Percentiles rank a stretch among this genome's conserved stretches.
Evolutionary conservation across 2,797 vertebrate genomes (phyloP).

Genomic region (Knipowitschia caucasica): DNA sequence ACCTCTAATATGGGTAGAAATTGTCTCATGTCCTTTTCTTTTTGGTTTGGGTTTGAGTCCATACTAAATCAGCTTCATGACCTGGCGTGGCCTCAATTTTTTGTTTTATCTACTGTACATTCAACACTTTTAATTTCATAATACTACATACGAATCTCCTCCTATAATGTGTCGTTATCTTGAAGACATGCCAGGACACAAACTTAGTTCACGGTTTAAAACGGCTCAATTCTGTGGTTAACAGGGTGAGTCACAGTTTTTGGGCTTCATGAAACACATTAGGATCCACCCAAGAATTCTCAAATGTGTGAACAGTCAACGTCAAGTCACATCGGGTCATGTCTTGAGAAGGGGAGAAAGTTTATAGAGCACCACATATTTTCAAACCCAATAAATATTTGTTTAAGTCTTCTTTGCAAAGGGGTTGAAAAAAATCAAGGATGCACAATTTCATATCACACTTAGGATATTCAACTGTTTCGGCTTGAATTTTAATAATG

Average conservation of each 20-base stretch:
- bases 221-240: conserved; percentile 15
- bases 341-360: neutral
- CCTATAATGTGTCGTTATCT: conserved; percentile 25
- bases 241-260: conserved; percentile 18
- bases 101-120: too few relatives aligned
- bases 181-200: conserved; percentile 14
- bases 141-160: conserved; percentile 26
- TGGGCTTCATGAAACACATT: conserved; percentile 6
- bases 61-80: neutral
- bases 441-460: neutral
- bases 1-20: too few relatives aligned
- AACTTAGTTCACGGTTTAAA: conserved; percentile 17
- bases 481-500: neutral
- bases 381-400: neutral
- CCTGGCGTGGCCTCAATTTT: neutral
- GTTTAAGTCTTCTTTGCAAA: too few relatives aligned
- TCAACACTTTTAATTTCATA: too few relatives aligned
- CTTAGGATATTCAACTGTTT: neutral
- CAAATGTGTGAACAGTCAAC: neutral
- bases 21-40: too few relatives aligned
- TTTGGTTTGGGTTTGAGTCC: too few relatives aligned
- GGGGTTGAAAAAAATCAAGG: neutral
- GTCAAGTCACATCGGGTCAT: neutral
- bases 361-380: neutral
- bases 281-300: neutral